A percentile compares a stretch with the other conserved stretches of the same genome.
phyloP scores from a whole-genome alignment of 2,113 vertebrate species.

The Engystomops pustulosus region DNA sequence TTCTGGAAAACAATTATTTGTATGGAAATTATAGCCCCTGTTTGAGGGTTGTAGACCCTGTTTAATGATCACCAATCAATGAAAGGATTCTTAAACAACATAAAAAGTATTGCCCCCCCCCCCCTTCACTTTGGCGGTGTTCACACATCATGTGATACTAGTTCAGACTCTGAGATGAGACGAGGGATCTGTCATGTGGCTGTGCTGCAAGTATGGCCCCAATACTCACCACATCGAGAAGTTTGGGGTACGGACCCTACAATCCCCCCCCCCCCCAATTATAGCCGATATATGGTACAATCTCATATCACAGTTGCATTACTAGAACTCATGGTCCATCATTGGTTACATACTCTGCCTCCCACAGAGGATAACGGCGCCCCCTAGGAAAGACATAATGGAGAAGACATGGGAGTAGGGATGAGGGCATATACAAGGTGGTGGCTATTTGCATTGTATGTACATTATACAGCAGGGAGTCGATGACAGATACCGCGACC shows the following conservation, averaged over 20 bases:
- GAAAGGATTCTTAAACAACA: neutral
- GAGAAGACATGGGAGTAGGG: neutral
- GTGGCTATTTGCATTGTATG: slow-evolving; percentile 4
- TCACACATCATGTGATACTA: neutral
- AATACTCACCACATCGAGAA: too few relatives aligned
- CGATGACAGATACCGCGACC: neutral
- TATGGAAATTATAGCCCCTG: too few relatives aligned
- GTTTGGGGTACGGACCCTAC: too few relatives aligned
- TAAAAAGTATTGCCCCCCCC: neutral
- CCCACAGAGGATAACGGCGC: neutral
- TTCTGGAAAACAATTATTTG: too few relatives aligned
- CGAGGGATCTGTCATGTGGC: too few relatives aligned
- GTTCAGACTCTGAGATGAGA: too few relatives aligned
- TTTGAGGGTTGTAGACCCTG: too few relatives aligned
- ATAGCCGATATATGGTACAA: too few relatives aligned
- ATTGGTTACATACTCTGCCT: neutral
- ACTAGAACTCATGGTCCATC: neutral
- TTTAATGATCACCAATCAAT: too few relatives aligned
- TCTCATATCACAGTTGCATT: neutral
- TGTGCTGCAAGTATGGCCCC: too few relatives aligned
- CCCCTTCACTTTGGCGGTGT: neutral
- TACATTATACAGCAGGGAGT: slow-evolving; percentile 15
- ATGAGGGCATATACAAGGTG: neutral
- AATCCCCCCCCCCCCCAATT: too few relatives aligned
- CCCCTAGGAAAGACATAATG: neutral